Evolutionary conservation across 1,140 invertebrate species (phyloP).

Genomic region (Hyles vespertilio): DNA sequence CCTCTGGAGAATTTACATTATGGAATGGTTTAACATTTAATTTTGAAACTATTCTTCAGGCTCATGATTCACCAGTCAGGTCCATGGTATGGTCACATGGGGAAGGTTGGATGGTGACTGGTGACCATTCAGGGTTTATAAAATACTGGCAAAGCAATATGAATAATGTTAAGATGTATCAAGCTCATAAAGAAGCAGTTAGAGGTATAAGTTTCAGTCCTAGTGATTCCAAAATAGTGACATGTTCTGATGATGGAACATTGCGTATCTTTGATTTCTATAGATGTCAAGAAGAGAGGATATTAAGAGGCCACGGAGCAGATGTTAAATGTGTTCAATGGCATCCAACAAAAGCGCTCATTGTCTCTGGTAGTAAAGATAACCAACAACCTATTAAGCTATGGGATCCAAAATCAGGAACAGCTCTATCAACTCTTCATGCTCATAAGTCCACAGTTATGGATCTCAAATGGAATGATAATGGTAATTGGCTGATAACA

Average conservation of each 20-base stretch:
- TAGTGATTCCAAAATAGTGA: constrained; percentile 98
- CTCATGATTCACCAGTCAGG: constrained; percentile 97
- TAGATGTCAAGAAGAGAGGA: constrained; percentile 96
- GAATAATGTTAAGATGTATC: constrained; percentile 99
- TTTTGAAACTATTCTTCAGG: constrained; percentile 99
- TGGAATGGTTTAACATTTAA: constrained; percentile 99
- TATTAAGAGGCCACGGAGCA: constrained; percentile 97
- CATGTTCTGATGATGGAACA: constrained; percentile 99
- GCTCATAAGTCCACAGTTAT: constrained; percentile 99
- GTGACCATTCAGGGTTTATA: constrained; percentile 98
- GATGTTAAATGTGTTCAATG: constrained; percentile 99
- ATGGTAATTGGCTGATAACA: constrained; percentile 99
- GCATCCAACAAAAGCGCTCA: constrained; percentile 98
- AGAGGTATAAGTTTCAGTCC: constrained; percentile 99
- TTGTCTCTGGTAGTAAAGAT: constrained; percentile 99
- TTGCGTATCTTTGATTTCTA: constrained; percentile 99
- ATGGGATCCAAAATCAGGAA: constrained; percentile 98
- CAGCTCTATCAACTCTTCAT: constrained; percentile 92
- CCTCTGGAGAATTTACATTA: constrained; percentile 98
- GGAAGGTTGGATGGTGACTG: constrained; percentile 99
- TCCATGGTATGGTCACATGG: constrained; percentile 99
- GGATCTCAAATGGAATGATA: constrained; percentile 99
- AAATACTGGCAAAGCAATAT: constrained; percentile 99
- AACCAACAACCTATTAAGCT: constrained; percentile 99
- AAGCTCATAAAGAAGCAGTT: constrained; percentile 99